Percentiles rank a stretch among this genome's conserved stretches.
phyloP scores from a whole-genome alignment of 2,797 vertebrate species.

The Cephalopachus bancanus region DNA sequence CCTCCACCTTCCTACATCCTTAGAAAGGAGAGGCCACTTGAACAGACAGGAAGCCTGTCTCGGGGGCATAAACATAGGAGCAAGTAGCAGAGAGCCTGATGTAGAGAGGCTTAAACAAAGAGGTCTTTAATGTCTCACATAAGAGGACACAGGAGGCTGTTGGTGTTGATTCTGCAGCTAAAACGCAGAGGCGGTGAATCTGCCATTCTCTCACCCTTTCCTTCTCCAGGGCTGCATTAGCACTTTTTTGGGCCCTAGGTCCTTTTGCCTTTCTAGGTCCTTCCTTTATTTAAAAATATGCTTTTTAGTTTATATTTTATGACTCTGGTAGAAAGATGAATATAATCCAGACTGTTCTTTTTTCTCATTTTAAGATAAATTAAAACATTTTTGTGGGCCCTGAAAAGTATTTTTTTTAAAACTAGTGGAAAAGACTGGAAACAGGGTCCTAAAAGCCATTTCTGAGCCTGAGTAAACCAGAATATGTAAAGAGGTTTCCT shows the following conservation, averaged over 20 bases:
- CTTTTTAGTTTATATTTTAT: neutral
- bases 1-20: neutral
- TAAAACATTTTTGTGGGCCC: neutral
- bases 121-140: neutral
- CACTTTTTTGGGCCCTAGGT: neutral
- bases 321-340: neutral
- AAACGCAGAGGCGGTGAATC: neutral
- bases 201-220: neutral
- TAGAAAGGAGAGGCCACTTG: neutral
- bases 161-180: neutral
- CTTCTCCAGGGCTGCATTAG: neutral
- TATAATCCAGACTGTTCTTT: neutral
- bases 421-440: neutral
- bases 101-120: slow-evolving; percentile 51
- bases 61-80: neutral
- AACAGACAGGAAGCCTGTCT: neutral
- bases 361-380: slow-evolving; percentile 33
- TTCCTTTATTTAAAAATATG: neutral
- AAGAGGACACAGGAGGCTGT: neutral
- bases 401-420: neutral
- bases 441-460: neutral
- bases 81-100: neutral
- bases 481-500: neutral
- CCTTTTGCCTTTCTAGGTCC: neutral
- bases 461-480: neutral